phyloP scores from a whole-genome alignment of 2,888 invertebrate genomes.

The Pardosa pseudoannulata region DNA sequence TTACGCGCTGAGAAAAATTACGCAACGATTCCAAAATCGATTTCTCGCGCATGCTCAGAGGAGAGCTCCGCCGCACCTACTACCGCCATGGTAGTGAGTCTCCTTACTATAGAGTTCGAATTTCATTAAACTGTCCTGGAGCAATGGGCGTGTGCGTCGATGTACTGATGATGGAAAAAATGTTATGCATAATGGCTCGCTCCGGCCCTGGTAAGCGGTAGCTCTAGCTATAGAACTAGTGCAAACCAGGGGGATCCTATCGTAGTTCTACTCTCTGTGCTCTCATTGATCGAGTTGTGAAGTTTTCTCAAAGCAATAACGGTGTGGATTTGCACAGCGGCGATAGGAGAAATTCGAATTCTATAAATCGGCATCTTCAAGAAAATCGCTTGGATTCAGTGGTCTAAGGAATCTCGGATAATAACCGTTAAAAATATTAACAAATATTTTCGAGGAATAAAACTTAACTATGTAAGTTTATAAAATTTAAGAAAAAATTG shows the following conservation, averaged over 20 bases:
- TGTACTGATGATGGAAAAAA: slow-evolving; percentile 42
- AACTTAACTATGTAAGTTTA: too few species aligned
- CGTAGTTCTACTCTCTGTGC: not conserved
- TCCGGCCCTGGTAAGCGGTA: not conserved
- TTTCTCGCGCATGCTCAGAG: slow-evolving; percentile 40
- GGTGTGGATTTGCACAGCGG: not conserved
- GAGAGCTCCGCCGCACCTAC: slow-evolving; percentile 57
- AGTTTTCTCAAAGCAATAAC: not conserved
- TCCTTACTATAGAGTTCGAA: slow-evolving; percentile 65
- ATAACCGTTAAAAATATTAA: not conserved
- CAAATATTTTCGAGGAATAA: too few species aligned
- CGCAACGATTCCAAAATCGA: slow-evolving; percentile 71
- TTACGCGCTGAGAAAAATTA: slow-evolving; percentile 64
- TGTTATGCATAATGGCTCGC: not conserved
- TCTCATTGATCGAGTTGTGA: slow-evolving; percentile 11
- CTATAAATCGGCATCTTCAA: not conserved
- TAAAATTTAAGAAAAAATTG: too few species aligned
- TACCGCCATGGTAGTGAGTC: slow-evolving; percentile 55
- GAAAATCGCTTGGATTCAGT: not conserved
- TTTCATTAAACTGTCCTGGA: slow-evolving; percentile 65
- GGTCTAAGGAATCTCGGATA: not conserved
- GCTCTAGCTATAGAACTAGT: not conserved
- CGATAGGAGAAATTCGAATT: not conserved
- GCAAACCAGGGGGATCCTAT: not conserved
- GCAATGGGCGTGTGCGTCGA: slow-evolving; percentile 57